Evolutionary conservation across 2,888 invertebrate species (phyloP).

Genomic region (Chrysolina americana): DNA sequence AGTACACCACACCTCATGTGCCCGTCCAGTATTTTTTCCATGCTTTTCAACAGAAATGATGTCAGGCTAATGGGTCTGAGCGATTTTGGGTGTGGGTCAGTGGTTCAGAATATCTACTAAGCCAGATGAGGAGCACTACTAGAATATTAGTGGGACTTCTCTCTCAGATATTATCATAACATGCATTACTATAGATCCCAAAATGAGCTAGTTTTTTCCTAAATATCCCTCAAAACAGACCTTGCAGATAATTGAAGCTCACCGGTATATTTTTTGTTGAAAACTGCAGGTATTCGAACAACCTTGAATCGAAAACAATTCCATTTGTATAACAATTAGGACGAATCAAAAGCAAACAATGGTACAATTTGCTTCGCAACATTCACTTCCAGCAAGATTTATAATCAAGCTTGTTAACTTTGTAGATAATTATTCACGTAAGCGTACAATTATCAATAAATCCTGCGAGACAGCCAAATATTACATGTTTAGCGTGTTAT

Average conservation of each 20-base stretch:
- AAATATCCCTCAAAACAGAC: background rate
- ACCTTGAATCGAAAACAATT: background rate
- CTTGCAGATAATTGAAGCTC: background rate
- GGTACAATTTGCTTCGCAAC: slow-evolving; percentile 11
- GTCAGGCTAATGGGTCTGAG: no score
- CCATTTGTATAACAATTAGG: no score
- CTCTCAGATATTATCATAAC: no score
- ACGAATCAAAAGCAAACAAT: background rate
- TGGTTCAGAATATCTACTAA: no score
- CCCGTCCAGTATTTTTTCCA: no score
- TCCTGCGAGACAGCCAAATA: background rate
- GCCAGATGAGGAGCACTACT: no score
- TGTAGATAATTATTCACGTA: slow-evolving; percentile 1
- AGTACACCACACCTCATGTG: no score
- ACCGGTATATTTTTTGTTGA: background rate
- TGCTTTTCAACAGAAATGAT: no score
- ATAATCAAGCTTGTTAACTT: background rate
- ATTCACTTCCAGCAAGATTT: background rate
- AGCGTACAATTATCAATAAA: slow-evolving; percentile 9
- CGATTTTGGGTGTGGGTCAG: no score
- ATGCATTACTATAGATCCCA: no score
- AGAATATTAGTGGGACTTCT: no score
- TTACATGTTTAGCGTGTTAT: background rate
- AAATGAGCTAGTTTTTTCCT: no score
- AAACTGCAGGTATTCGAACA: background rate